phyloP scores from a whole-genome alignment of 92 coral and sea anemone genomes.

The Actinernus sp. region DNA sequence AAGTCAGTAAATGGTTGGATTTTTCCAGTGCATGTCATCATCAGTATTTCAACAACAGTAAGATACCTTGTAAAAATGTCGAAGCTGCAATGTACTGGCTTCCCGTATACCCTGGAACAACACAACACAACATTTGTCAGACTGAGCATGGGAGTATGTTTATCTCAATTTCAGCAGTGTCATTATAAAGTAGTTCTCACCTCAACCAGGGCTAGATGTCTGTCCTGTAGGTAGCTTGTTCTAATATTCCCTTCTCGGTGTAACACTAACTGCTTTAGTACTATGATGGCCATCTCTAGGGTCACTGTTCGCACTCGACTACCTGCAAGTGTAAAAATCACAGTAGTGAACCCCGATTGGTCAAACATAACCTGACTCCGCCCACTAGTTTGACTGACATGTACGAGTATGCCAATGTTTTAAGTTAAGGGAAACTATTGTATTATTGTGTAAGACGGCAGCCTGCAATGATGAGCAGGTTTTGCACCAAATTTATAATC shows the following conservation, averaged over 20 bases:
- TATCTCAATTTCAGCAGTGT: background rate
- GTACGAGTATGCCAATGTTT: too few species aligned
- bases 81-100: conserved; percentile 90
- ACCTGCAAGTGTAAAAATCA: conserved; percentile 54
- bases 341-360: too few species aligned
- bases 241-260: conserved; percentile 27
- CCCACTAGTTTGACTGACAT: too few species aligned
- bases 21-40: too few species aligned
- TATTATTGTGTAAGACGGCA: too few species aligned
- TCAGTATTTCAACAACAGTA: too few species aligned
- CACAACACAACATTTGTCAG: background rate
- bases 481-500: too few species aligned
- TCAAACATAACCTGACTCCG: too few species aligned
- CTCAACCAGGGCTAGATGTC: conserved; percentile 93
- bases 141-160: background rate
- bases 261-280: conserved; percentile 86
- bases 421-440: too few species aligned
- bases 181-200: conserved; percentile 15
- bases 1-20: too few species aligned
- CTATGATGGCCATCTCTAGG: conserved; percentile 85
- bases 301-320: conserved; percentile 96
- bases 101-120: conserved; percentile 85
- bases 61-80: conserved; percentile 96
- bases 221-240: conserved; percentile 72
- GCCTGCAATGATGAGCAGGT: too few species aligned